phyloP scores from a whole-genome alignment of 2,888 invertebrate genomes.

The Brenthis daphne region DNA sequence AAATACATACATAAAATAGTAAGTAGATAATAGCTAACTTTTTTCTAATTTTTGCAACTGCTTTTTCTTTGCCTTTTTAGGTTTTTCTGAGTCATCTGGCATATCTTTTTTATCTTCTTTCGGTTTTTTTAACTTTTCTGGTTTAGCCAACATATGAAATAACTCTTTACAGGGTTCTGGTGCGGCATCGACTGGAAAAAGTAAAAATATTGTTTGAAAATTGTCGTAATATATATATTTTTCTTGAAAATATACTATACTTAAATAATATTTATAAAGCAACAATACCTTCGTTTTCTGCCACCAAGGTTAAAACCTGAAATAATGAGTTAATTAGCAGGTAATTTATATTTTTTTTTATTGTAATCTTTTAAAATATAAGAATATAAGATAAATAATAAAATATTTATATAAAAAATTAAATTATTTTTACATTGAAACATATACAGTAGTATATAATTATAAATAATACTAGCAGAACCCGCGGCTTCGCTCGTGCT shows the following conservation, averaged over 20 bases:
- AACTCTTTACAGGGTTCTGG: constrained; percentile 44
- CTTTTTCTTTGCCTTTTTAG: constrained; percentile 33
- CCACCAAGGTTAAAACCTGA: constrained; percentile 41
- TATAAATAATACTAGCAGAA: too few relatives aligned
- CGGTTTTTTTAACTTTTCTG: constrained; percentile 26
- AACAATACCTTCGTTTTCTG: constrained; percentile 43
- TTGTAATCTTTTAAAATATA: background rate
- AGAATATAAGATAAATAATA: too few relatives aligned
- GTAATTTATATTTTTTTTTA: background rate
- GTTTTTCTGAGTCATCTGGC: constrained; percentile 30
- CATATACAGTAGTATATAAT: too few relatives aligned
- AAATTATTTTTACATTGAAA: too few relatives aligned
- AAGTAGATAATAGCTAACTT: constrained; percentile 39
- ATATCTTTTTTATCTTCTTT: constrained; percentile 33
- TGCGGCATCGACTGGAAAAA: constrained; percentile 41
- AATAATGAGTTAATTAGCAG: constrained; percentile 28
- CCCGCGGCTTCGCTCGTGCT: too few relatives aligned
- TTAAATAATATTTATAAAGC: background rate
- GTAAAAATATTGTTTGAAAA: background rate
- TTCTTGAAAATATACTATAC: background rate
- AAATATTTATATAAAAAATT: too few relatives aligned
- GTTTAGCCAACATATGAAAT: constrained; percentile 15
- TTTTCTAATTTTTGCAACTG: constrained; percentile 39
- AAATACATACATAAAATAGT: background rate
- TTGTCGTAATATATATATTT: background rate